These are phyloP conservation scores for Accipiter virgatus DNA, from an alignment of 2,113 vertebrate species.

Conservation along the genomic window DNA sequence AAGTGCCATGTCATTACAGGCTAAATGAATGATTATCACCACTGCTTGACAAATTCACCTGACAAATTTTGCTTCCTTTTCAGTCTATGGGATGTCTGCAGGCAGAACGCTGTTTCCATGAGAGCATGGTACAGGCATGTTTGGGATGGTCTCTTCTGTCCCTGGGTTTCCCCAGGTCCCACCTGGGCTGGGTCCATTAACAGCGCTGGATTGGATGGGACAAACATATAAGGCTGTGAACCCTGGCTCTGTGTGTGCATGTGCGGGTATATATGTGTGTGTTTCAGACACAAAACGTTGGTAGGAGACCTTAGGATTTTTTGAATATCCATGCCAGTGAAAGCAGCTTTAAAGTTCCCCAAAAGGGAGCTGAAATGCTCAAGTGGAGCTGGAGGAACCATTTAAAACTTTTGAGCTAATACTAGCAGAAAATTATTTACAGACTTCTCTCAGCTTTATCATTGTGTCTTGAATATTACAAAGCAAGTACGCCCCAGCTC, in stretches of 20 bases:
- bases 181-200: no score
- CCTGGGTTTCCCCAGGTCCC: neutral
- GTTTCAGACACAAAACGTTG: neutral
- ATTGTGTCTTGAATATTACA: neutral
- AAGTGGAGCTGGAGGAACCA: neutral
- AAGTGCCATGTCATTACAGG: conserved; percentile 54
- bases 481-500: neutral
- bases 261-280: no score
- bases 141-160: neutral
- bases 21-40: conserved; percentile 60
- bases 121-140: fast-evolving
- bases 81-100: neutral
- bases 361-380: neutral
- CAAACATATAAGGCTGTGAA: no score
- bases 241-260: neutral
- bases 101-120: neutral
- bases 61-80: neutral
- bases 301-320: neutral
- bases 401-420: neutral
- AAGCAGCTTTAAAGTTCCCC: neutral
- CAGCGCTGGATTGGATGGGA: neutral
- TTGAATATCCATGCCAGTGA: neutral
- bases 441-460: neutral
- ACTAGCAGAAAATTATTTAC: neutral
- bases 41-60: conserved; percentile 53